These are phyloP conservation scores for Todiramphus chloris DNA, from an alignment of 2,113 vertebrate genomes.

Conservation along the genomic window DNA sequence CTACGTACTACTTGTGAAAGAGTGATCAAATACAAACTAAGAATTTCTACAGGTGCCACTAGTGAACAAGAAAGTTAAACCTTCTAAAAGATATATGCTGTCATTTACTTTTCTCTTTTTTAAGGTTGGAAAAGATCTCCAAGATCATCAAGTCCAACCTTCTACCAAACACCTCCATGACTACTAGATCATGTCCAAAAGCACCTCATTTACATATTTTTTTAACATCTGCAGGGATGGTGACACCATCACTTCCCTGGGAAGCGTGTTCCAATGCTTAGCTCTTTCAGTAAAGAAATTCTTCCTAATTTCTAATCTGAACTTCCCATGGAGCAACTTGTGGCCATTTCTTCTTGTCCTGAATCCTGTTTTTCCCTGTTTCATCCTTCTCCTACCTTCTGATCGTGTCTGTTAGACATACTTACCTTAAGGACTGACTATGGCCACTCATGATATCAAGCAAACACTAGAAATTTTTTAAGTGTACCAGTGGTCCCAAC, in stretches of 20 bases:
- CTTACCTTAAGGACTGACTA: not conserved
- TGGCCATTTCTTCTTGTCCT: too few relatives aligned
- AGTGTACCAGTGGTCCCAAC: not conserved
- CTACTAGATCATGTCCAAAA: too few relatives aligned
- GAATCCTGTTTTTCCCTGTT: not conserved
- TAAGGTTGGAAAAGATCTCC: too few relatives aligned
- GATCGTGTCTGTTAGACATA: not conserved
- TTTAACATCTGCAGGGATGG: too few relatives aligned
- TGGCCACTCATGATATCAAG: accelerated
- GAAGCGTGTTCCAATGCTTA: too few relatives aligned
- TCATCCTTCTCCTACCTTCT: not conserved
- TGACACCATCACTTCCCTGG: too few relatives aligned
- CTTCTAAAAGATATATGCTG: not conserved
- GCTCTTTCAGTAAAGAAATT: too few relatives aligned
- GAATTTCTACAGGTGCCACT: not conserved
- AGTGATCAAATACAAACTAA: not conserved
- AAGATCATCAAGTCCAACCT: too few relatives aligned
- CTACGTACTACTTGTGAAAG: not conserved
- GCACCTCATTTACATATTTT: too few relatives aligned
- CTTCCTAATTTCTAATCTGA: too few relatives aligned
- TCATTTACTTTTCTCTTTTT: not conserved
- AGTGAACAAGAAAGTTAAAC: not conserved
- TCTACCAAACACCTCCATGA: too few relatives aligned
- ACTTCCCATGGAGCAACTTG: too few relatives aligned
- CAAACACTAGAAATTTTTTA: not conserved